phyloP scores from a whole-genome alignment of 1,140 invertebrate genomes.

The Ostrea denselamellosa region DNA sequence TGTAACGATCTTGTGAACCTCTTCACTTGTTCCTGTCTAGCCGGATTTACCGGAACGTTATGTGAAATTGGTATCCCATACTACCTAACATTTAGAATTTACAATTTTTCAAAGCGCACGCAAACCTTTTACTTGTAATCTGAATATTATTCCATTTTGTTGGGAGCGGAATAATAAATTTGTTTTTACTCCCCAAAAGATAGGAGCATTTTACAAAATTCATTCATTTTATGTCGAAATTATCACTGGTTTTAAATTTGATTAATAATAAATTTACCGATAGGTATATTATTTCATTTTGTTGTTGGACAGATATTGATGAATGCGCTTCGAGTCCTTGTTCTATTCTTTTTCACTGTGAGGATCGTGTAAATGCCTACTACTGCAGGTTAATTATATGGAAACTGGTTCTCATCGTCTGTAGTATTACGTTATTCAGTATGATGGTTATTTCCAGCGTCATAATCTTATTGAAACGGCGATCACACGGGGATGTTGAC shows the following conservation, averaged over 20 bases:
- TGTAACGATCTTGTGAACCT: constrained; percentile 62
- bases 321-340: constrained; percentile 42
- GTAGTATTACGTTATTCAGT: background rate
- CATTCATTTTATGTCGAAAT: background rate
- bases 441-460: background rate
- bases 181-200: background rate
- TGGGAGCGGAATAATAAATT: background rate
- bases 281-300: background rate
- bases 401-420: background rate
- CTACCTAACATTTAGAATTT: background rate
- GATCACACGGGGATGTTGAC: background rate
- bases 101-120: no score
- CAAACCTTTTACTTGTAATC: background rate
- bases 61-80: constrained; percentile 29
- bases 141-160: background rate
- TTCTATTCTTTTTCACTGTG: background rate
- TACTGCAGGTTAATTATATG: background rate
- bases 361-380: constrained; percentile 22
- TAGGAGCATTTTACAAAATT: background rate
- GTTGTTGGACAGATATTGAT: constrained; percentile 33
- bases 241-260: background rate
- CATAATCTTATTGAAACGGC: background rate
- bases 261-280: background rate
- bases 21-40: constrained; percentile 62
- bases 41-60: constrained; percentile 52